A percentile compares a stretch with the other conserved stretches of the same genome.
phyloP scores from a whole-genome alignment of 2,888 invertebrate genomes.

The Ametastegia equiseti region DNA sequence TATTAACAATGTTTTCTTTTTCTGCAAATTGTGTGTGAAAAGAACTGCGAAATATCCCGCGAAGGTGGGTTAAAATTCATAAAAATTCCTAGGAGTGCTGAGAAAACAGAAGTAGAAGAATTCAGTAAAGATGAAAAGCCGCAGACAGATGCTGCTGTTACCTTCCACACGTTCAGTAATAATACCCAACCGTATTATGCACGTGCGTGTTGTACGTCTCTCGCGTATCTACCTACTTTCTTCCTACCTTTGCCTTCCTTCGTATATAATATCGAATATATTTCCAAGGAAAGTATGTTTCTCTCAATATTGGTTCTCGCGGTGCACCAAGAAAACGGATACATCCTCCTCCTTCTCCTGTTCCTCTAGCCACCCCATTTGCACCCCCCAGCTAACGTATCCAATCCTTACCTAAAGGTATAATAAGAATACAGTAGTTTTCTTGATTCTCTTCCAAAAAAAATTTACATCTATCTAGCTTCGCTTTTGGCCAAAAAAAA shows the following conservation, averaged over 20 bases:
- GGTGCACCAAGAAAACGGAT: neutral
- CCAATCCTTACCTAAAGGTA: no score
- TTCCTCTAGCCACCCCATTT: neutral
- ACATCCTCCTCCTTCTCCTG: neutral
- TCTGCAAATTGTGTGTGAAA: no score
- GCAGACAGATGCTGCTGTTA: neutral
- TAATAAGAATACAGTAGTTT: no score
- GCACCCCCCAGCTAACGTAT: neutral
- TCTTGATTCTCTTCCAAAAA: neutral
- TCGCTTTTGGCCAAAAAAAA: neutral
- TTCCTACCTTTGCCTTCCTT: conserved; percentile 55
- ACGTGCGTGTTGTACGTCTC: conserved; percentile 53
- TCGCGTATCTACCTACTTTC: no score
- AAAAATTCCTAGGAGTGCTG: neutral
- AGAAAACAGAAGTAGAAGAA: neutral
- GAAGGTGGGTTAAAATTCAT: neutral
- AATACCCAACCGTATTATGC: neutral
- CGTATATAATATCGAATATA: conserved; percentile 5
- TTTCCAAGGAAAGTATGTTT: neutral
- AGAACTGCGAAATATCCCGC: no score
- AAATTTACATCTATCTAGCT: no score
- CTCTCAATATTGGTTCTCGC: neutral
- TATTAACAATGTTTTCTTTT: no score
- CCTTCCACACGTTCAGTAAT: neutral
- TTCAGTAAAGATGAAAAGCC: neutral